Base-by-base conservation (phyloP, 64 coral and sea anemone genomes). In the Exaiptasia diaphana region DNA sequence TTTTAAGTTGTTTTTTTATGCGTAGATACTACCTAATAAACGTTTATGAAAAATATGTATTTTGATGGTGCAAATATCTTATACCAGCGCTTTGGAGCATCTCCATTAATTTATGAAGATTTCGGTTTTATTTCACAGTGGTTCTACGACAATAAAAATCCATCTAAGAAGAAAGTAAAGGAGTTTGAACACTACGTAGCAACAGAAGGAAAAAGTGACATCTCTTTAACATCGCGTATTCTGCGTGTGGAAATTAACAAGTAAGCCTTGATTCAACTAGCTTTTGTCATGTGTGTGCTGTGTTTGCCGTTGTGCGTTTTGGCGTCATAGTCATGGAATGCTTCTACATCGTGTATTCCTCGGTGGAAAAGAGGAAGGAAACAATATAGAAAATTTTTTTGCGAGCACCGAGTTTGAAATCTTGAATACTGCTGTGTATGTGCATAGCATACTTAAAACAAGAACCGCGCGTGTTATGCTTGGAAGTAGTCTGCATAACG, bases 171-270 rank as follows among this genome's bases (percentile, higher is more conserved):
- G 44, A 22, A 25, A 24, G n/a, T 73, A 8, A 20, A 73, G 21
- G 27, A 73, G 6, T 65, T 65, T 65, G 61, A 73, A 49, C 7
- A 24, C 12, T 49, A 45, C 41, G 44, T 73, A 25, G 6, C 5
- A 20, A 42, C 25, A 42, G 8, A 17, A 4, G 44, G 38, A 37
- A 12, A 28, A n/a, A 21, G 30, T 45, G 69, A 73, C 22, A 35
- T 40, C 1, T 37, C 69, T 1, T 37, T 37, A 20, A 25, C 27
- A 13, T 73, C 69, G 3, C 69, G 69, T 25, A 73, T 73, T 33
- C n/a, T 73, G n/a, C 69, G 69, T 40, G 26, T 73, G 28, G 18
- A 41, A 73, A 45, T 73, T 27, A 33, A 73, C 39, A 73, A 73
- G 69, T 73, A 49, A 17, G 69, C 27, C 38, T 65, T n/a, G n/a